Evolutionary conservation across 1,140 invertebrate genomes (phyloP), one percentile per base, ranked within the genome.

Genomic region (Subanguina moxae): DNA sequence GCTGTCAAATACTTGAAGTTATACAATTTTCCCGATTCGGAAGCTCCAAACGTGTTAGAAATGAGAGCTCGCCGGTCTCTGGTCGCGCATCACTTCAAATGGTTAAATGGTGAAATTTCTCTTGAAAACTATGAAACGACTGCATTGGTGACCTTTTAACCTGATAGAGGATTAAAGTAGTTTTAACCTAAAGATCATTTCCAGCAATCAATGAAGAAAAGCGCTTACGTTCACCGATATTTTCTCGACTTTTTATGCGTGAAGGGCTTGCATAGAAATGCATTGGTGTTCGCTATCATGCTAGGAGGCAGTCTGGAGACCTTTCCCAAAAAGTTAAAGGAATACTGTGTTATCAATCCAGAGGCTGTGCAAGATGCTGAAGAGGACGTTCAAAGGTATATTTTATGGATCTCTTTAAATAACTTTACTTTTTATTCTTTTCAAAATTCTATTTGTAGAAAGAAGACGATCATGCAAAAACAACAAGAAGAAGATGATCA

Each of bases 41-140:
- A 57, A 8, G 59, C 58, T 27, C 68, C 68, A 13, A 70, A 68
- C 46, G 17, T 70, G 30, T 43, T 70, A 65, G 56, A 27, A 27
- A 25, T 57, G 7, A 23, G 68, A 3, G 57, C 66, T 11, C 43
- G 30, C 7, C 45, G 59, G 25, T 64, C 64, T 1, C 21, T 70
- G n/a, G 0, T 67, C 5, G 69, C 32, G 38, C 21, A 70, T 59
- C 68, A 70, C 9, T 57, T 15, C 15, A 15, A 19, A 8, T 70
- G 64, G 65, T 8, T 25, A 9, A 8, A 70, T 28, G 28, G 43
- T 0, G 45, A 43, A 45, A 42, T 30, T 23, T 21, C 62, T 9
- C 58, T 28, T 30, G 25, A 1, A 13, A 46, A 70, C 56, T 70
- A 58, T 61, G 68, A 70, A 32, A 61, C 66, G 42, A 45, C 64